phyloP scores from a whole-genome alignment of 1,140 invertebrate genomes.

The Lepidurus apus region DNA sequence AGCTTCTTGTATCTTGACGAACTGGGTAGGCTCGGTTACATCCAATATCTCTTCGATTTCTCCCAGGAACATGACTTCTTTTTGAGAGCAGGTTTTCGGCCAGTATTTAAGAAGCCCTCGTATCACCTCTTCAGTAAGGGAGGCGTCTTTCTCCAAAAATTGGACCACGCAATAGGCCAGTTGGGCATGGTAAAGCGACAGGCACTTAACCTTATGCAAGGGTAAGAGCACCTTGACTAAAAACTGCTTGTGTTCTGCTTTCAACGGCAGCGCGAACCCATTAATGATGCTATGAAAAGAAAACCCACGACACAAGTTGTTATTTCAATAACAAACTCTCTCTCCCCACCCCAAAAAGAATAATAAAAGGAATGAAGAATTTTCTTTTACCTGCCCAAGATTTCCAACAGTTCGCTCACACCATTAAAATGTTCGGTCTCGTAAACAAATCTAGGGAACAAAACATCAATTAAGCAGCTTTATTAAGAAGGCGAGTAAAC shows the following conservation, averaged over 20 bases:
- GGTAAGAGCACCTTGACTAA: conserved; percentile 97
- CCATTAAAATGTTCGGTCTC: conserved; percentile 99
- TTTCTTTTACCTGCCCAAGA: conserved; percentile 66
- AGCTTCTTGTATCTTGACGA: conserved; percentile 95
- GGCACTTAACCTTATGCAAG: conserved; percentile 90
- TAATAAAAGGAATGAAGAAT: conserved; percentile 27
- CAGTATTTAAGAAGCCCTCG: conserved; percentile 95
- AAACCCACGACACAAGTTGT: conserved; percentile 3
- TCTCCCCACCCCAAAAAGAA: neutral
- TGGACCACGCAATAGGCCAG: conserved; percentile 99
- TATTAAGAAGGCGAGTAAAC: conserved; percentile 25
- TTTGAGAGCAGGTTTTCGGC: conserved; percentile 98
- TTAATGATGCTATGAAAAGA: conserved; percentile 83
- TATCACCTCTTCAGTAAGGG: conserved; percentile 92
- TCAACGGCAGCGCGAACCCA: conserved; percentile 94
- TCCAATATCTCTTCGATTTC: conserved; percentile 97
- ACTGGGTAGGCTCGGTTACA: conserved; percentile 97
- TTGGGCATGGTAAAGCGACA: conserved; percentile 92
- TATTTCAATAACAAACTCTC: neutral
- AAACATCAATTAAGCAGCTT: conserved; percentile 31
- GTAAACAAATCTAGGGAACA: conserved; percentile 86
- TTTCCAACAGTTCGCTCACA: conserved; percentile 96
- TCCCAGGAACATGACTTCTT: conserved; percentile 98
- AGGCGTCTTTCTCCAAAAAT: conserved; percentile 98
- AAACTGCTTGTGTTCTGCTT: conserved; percentile 96